Conservation (phyloP, 2,888 invertebrate genomes). For the Drosophila prolongata region DNA sequence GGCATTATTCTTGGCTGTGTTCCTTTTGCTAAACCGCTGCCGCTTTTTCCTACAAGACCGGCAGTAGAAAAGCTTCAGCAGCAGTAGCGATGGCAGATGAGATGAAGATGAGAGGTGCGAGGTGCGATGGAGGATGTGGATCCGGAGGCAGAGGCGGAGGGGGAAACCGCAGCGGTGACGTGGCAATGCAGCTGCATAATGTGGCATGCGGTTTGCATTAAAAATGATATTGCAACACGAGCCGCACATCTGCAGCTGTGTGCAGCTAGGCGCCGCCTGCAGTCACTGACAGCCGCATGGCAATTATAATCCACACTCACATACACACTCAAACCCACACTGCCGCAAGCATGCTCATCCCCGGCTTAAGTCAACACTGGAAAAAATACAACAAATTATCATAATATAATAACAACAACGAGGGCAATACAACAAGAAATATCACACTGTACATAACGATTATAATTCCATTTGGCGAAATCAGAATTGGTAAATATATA, state of each 20-base stretch:
- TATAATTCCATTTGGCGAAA: too few relatives aligned
- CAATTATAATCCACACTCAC: slow-evolving; percentile 78
- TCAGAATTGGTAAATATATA: too few relatives aligned
- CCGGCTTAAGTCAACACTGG: slow-evolving; percentile 31
- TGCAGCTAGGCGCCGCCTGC: slow-evolving; percentile 48
- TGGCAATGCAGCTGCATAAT: slow-evolving; percentile 77
- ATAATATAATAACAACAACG: too few relatives aligned
- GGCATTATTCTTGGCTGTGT: slow-evolving; percentile 75
- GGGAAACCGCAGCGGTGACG: slow-evolving; percentile 67
- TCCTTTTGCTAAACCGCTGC: slow-evolving; percentile 65
- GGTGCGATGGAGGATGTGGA: background rate
- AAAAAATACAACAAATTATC: background rate
- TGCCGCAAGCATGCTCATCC: slow-evolving; percentile 26
- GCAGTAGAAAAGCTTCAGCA: slow-evolving; percentile 17
- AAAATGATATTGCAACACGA: slow-evolving; percentile 79
- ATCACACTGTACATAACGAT: too few relatives aligned
- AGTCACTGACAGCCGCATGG: slow-evolving; percentile 77
- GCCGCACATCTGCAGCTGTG: slow-evolving; percentile 51
- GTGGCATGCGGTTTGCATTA: slow-evolving; percentile 81
- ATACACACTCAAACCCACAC: slow-evolving; percentile 34
- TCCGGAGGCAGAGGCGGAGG: slow-evolving; percentile 9
- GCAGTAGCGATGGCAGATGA: slow-evolving; percentile 22
- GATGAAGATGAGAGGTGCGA: slow-evolving; percentile 17
- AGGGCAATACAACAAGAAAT: too few relatives aligned
- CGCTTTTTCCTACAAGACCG: slow-evolving; percentile 34